Conservation (phyloP, 2,113 vertebrate species). For the Plecotus auritus region DNA sequence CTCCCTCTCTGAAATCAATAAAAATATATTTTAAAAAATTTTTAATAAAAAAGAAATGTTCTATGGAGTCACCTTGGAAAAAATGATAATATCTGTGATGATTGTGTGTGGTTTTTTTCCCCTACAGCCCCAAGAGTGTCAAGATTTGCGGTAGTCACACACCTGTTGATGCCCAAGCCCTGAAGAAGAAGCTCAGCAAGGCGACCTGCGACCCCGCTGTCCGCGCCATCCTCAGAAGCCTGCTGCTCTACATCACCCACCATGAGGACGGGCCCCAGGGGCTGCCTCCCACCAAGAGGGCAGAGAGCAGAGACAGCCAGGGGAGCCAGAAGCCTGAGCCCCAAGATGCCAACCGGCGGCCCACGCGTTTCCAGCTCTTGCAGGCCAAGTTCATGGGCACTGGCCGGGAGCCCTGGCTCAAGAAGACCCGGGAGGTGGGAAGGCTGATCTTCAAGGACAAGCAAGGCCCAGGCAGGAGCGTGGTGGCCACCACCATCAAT, state of each 20-base stretch:
- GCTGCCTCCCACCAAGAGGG: slow-evolving; percentile 54
- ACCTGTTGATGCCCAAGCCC: slow-evolving; percentile 71
- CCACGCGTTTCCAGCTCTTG: slow-evolving; percentile 90
- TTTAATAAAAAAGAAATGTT: too few relatives aligned
- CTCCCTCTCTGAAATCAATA: too few relatives aligned
- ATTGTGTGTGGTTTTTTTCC: slow-evolving; percentile 74
- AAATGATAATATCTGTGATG: not conserved
- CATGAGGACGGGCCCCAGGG: not conserved
- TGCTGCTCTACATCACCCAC: slow-evolving; percentile 85
- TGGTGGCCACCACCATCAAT: slow-evolving; percentile 62
- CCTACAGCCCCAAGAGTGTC: slow-evolving; percentile 77
- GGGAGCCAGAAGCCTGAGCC: not conserved
- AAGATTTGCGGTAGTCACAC: slow-evolving; percentile 21
- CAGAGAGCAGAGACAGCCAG: slow-evolving; percentile 49
- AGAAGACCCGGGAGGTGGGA: slow-evolving; percentile 88
- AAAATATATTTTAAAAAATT: too few relatives aligned
- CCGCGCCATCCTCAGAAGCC: slow-evolving; percentile 85
- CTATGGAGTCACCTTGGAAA: not conserved
- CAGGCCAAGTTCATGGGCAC: slow-evolving; percentile 88
- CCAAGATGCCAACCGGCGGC: slow-evolving; percentile 60
- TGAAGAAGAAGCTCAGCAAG: slow-evolving; percentile 86
- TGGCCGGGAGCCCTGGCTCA: slow-evolving; percentile 81
- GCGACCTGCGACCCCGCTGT: slow-evolving; percentile 75
- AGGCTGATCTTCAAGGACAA: slow-evolving; percentile 81
- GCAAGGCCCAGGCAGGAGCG: slow-evolving; percentile 42